A percentile compares a stretch with the other conserved stretches of the same genome.
Conservation (phyloP, 2,113 vertebrate genomes). For the Elephantulus edwardii region DNA sequence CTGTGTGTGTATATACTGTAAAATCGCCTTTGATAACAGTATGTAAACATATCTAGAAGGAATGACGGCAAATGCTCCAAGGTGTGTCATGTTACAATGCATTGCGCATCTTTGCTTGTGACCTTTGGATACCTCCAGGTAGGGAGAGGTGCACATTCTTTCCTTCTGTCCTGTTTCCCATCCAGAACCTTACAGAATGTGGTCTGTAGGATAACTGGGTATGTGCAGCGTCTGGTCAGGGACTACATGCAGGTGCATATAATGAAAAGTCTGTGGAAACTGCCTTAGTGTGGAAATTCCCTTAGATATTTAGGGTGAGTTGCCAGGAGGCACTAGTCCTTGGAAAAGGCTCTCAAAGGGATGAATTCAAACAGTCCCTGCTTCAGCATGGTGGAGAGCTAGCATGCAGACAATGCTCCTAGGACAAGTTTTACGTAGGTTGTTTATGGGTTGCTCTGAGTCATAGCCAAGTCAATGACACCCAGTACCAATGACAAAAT, state of each 20-base stretch:
- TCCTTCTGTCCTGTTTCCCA: background rate
- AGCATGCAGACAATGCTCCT: background rate
- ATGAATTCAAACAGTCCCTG: too few species aligned
- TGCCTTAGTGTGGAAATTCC: background rate
- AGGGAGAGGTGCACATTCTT: background rate
- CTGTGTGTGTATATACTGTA: background rate
- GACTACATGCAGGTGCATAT: background rate
- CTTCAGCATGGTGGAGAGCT: too few species aligned
- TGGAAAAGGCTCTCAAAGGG: too few species aligned
- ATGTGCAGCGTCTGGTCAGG: background rate
- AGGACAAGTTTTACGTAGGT: too few species aligned
- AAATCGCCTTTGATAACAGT: background rate
- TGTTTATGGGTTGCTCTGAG: background rate
- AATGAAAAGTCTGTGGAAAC: background rate
- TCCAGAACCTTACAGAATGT: fast-evolving
- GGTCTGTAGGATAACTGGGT: background rate
- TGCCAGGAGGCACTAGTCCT: too few species aligned
- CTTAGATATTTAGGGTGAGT: too few species aligned
- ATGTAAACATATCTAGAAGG: background rate
- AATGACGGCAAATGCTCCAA: background rate
- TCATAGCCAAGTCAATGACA: background rate
- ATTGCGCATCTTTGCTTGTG: background rate
- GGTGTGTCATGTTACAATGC: background rate
- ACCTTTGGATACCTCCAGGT: background rate
- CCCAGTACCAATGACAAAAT: background rate